phyloP scores from a whole-genome alignment of 2,888 invertebrate genomes.

The Bursaphelenchus okinawaensis region DNA sequence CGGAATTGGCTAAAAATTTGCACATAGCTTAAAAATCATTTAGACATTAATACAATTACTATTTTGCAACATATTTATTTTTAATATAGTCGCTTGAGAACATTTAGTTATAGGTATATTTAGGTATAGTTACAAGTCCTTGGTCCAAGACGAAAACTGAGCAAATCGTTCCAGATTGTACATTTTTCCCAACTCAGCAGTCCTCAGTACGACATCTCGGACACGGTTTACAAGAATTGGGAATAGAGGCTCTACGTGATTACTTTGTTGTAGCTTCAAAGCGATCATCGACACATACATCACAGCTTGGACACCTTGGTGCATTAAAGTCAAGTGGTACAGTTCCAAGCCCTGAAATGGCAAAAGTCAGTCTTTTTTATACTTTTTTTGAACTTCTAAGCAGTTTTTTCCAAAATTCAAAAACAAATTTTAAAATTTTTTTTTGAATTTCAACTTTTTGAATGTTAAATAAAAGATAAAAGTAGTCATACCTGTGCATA shows the following conservation, averaged over 20 bases:
- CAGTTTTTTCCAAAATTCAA: not conserved
- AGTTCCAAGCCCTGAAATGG: slow-evolving; percentile 11
- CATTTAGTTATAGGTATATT: too few relatives aligned
- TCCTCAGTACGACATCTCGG: not conserved
- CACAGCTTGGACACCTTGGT: not conserved
- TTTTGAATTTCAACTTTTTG: too few relatives aligned
- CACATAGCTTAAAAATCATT: too few relatives aligned
- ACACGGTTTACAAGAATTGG: not conserved
- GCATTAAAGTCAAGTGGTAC: slow-evolving; percentile 2
- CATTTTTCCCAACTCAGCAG: not conserved
- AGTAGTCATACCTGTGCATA: slow-evolving; percentile 3
- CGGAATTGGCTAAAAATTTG: too few relatives aligned
- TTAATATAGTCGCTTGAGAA: too few relatives aligned
- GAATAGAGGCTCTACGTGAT: not conserved
- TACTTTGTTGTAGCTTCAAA: not conserved
- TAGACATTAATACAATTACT: too few relatives aligned
- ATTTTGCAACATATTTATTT: too few relatives aligned
- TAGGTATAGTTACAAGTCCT: too few relatives aligned
- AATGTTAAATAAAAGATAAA: too few relatives aligned
- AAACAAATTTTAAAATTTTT: too few relatives aligned
- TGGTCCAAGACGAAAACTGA: not conserved
- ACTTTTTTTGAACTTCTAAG: not conserved
- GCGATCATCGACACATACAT: not conserved
- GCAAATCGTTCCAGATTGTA: not conserved
- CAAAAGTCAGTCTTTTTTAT: too few relatives aligned